Evolutionary conservation across 2,888 invertebrate genomes (phyloP).

Genomic region (Chrysina gloriosa): DNA sequence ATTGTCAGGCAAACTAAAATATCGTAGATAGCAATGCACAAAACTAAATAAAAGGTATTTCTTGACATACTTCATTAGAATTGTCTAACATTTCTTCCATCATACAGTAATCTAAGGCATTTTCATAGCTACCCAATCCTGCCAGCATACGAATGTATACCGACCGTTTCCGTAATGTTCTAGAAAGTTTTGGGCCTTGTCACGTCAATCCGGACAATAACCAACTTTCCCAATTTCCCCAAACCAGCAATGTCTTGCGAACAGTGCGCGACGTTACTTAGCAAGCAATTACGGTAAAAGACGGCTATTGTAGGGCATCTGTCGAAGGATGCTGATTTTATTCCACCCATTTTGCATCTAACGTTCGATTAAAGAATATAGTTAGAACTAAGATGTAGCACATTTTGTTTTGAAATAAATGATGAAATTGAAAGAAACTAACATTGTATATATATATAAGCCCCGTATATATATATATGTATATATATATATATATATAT

Average conservation of each 20-base stretch:
- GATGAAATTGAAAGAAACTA: no score
- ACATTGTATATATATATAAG: no score
- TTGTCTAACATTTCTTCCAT: not conserved
- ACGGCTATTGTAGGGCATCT: slow-evolving; percentile 3
- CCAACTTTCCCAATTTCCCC: slow-evolving; percentile 44
- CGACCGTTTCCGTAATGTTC: slow-evolving; percentile 33
- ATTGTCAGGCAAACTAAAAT: no score
- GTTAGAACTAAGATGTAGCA: no score
- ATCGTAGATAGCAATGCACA: no score
- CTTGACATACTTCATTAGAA: not conserved
- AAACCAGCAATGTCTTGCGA: slow-evolving; percentile 39
- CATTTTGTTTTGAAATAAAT: no score
- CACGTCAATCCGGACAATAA: slow-evolving; percentile 44
- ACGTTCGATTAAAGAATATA: no score
- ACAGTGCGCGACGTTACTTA: slow-evolving; percentile 34
- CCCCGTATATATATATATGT: no score
- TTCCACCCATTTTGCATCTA: no score
- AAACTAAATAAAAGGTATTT: slow-evolving; percentile 8
- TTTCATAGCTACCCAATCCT: not conserved
- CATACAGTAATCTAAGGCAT: not conserved
- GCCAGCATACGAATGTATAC: slow-evolving; percentile 1
- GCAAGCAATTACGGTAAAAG: slow-evolving; percentile 27
- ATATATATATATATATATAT: no score
- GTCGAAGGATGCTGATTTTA: not conserved
- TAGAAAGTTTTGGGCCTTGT: slow-evolving; percentile 41